phyloP scores from a whole-genome alignment of 2,797 vertebrate species.

The Eospalax fontanierii region DNA sequence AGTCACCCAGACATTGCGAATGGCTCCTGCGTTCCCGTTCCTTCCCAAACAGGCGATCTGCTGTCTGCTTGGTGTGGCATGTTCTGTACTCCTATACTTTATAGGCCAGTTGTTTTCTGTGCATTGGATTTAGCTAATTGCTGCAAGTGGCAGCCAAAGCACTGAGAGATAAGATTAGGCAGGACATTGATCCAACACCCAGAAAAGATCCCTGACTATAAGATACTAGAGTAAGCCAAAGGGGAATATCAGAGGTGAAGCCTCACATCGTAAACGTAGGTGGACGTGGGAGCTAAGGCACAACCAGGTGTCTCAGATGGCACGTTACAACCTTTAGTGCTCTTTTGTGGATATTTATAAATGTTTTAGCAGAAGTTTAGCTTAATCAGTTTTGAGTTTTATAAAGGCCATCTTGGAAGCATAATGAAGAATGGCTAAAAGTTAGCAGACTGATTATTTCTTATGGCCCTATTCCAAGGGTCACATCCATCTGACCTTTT shows the following conservation, averaged over 20 bases:
- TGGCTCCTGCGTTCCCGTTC: background rate
- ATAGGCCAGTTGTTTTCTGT: background rate
- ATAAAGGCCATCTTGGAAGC: background rate
- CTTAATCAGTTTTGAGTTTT: conserved; percentile 52
- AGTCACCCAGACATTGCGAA: background rate
- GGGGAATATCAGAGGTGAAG: background rate
- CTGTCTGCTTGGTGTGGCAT: background rate
- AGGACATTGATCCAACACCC: background rate
- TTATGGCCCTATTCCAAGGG: background rate
- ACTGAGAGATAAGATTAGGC: background rate
- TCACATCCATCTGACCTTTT: conserved; percentile 25
- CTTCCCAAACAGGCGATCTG: background rate
- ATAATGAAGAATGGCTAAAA: background rate
- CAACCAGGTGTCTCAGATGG: background rate
- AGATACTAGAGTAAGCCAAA: background rate
- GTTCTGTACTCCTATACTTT: background rate
- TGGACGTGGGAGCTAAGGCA: fast-evolving
- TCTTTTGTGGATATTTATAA: background rate
- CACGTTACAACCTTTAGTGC: background rate
- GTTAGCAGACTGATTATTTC: background rate
- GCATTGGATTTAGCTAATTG: background rate
- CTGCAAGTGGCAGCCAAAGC: background rate
- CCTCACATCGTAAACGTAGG: background rate
- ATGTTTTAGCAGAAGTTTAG: background rate
- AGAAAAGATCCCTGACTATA: background rate